Evolutionary conservation across 1,140 invertebrate genomes (phyloP).

Genomic region (Homalodisca vitripennis): DNA sequence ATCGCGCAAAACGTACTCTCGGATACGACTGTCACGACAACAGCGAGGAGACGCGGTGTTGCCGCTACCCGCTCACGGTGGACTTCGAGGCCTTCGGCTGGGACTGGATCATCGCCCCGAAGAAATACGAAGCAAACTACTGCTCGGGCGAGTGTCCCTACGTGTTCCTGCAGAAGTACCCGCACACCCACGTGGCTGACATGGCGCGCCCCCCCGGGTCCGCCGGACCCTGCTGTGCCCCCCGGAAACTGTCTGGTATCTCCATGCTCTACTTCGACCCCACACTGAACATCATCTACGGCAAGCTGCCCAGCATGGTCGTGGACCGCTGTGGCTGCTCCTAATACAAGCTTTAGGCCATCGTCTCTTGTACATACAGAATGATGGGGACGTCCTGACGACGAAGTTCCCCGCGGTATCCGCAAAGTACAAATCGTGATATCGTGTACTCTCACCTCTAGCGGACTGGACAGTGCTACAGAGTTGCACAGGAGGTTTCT

Average conservation of each 20-base stretch:
- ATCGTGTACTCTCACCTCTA: not conserved
- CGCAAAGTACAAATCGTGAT: constrained; percentile 7
- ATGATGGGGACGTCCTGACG: too few relatives aligned
- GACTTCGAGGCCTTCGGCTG: constrained; percentile 96
- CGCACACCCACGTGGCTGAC: constrained; percentile 91
- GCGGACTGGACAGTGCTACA: too few relatives aligned
- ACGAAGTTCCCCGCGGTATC: not conserved
- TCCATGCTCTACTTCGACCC: constrained; percentile 92
- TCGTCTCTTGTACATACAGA: not conserved
- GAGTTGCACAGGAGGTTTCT: too few relatives aligned
- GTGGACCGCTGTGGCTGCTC: constrained; percentile 90
- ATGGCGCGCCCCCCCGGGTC: constrained; percentile 67
- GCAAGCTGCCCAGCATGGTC: constrained; percentile 88
- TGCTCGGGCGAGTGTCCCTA: constrained; percentile 94
- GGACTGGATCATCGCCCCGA: constrained; percentile 98
- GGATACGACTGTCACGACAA: constrained; percentile 76
- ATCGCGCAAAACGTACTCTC: constrained; percentile 68
- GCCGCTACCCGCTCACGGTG: constrained; percentile 88
- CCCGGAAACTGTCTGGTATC: constrained; percentile 83
- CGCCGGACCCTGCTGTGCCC: constrained; percentile 85
- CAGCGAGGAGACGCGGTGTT: constrained; percentile 77
- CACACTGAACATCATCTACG: constrained; percentile 83
- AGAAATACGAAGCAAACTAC: constrained; percentile 94
- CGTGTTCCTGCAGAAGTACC: constrained; percentile 84
- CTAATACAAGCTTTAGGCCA: constrained; percentile 51